Percentiles rank a stretch among this genome's conserved stretches.
These are phyloP conservation scores for Hypercompe scribonia DNA, from an alignment of 2,888 invertebrate genomes.

Conservation along the genomic window DNA sequence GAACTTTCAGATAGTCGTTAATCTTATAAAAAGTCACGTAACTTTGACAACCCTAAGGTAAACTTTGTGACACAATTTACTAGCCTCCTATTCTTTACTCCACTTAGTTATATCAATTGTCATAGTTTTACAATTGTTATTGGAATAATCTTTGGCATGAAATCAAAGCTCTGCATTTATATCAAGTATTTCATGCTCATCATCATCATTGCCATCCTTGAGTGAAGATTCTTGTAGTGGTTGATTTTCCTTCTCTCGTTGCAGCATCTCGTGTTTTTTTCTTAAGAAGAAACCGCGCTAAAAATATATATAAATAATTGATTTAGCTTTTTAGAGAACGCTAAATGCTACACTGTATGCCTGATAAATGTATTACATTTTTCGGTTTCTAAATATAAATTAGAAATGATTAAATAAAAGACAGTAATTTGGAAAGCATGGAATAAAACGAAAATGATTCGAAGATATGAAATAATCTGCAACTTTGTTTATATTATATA, in stretches of 20 bases:
- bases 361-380: no score
- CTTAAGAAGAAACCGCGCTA: constrained; percentile 47
- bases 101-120: neutral
- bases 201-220: constrained; percentile 5
- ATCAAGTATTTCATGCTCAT: constrained; percentile 7
- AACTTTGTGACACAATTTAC: neutral
- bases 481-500: no score
- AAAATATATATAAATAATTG: neutral
- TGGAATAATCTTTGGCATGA: neutral
- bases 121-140: neutral
- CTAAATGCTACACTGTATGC: neutral
- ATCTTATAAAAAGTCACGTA: neutral
- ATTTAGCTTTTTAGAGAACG: neutral
- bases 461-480: no score
- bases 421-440: no score
- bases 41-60: neutral
- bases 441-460: no score
- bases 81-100: neutral
- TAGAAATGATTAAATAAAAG: no score
- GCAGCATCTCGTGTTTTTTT: constrained; percentile 39
- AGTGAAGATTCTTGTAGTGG: constrained; percentile 15
- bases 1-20: no score
- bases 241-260: constrained; percentile 29
- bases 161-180: neutral
- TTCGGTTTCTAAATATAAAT: no score